phyloP scores from a whole-genome alignment of 2,797 vertebrate genomes.

The Fringilla coelebs region DNA sequence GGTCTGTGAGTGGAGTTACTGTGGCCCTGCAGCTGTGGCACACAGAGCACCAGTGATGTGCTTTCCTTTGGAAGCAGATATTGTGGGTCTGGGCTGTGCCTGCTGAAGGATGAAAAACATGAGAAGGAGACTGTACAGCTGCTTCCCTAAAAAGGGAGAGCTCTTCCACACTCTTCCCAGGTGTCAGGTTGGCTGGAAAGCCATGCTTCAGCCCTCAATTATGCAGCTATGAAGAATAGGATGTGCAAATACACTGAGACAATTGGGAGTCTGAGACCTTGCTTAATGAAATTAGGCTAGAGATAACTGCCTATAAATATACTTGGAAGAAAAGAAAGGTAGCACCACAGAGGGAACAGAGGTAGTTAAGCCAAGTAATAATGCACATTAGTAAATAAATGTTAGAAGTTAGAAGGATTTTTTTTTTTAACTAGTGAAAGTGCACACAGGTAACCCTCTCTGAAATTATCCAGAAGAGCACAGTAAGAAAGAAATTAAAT shows the following conservation, averaged over 20 bases:
- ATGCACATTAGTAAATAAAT: neutral
- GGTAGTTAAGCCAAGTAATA: neutral
- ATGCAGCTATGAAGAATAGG: neutral
- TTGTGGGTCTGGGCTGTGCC: neutral
- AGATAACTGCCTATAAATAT: neutral
- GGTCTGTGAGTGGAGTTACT: neutral
- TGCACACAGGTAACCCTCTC: neutral
- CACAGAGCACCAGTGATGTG: neutral
- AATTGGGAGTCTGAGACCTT: neutral
- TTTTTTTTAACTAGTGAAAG: neutral
- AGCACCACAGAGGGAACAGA: neutral
- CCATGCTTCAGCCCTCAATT: neutral
- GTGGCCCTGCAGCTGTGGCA: neutral
- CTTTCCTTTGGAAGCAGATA: neutral
- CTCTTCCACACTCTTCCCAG: neutral
- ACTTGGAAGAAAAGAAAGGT: neutral
- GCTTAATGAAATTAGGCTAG: constrained; percentile 17
- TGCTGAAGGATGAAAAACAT: neutral
- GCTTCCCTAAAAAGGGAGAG: neutral
- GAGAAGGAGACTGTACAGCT: neutral
- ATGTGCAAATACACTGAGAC: neutral
- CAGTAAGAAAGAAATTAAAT: neutral
- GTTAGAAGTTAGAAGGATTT: neutral
- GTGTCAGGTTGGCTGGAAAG: neutral
- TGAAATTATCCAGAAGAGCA: neutral